Conservation (phyloP, 2,888 invertebrate genomes). For the Galerucella pusilla region DNA sequence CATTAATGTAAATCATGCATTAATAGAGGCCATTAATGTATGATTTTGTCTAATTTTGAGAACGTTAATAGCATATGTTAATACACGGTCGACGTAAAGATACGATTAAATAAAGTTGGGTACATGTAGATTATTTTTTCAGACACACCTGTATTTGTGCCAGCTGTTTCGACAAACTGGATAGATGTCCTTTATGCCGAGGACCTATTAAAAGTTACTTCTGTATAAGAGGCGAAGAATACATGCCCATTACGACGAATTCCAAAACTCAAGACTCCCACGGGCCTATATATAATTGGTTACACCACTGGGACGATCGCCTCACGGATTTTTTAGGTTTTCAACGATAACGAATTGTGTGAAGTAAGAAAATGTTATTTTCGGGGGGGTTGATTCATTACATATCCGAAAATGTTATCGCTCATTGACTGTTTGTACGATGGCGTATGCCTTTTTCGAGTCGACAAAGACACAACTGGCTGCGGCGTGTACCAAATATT, state of each 20-base stretch:
- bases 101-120: no score
- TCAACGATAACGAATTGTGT: conserved; percentile 61
- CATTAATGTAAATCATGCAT: no score
- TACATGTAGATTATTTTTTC: conserved; percentile 37
- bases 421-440: no score
- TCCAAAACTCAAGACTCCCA: conserved; percentile 53
- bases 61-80: no score
- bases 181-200: conserved; percentile 89
- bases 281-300: conserved; percentile 66
- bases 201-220: conserved; percentile 86
- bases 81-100: no score
- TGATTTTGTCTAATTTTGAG: no score
- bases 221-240: conserved; percentile 83
- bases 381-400: not conserved
- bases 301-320: conserved; percentile 76
- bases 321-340: conserved; percentile 81
- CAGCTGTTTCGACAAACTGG: conserved; percentile 81
- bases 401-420: not conserved
- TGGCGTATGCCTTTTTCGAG: not conserved
- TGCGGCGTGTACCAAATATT: no score
- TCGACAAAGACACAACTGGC: not conserved
- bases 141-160: conserved; percentile 88
- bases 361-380: conserved; percentile 23
- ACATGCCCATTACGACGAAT: conserved; percentile 69
- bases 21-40: no score